Evolutionary conservation across 1,140 invertebrate genomes (phyloP), one percentile per base, ranked within the genome.

Genomic region (Melanaphis sacchari): DNA sequence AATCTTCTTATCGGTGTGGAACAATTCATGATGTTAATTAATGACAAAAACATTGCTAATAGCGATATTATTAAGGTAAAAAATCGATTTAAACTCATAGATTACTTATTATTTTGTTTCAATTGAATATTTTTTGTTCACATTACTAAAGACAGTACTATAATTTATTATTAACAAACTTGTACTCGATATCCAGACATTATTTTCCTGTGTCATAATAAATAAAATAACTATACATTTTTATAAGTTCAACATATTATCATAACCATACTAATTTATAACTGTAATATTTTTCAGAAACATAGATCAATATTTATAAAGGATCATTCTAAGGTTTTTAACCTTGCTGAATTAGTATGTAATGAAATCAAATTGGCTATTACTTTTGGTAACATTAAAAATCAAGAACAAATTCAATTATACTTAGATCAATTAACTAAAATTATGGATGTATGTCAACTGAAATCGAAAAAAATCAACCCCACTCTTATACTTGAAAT

Each of bases 1-100:
- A 81, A 46, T 82, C n/a, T 91, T 36, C 43, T 41, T 26, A n/a
- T 36, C 31, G 41, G 90, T 24, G 59, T 91, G 38, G 90, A 91
- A 38, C 66, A 91, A 82, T 91, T 91, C 41, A 91, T 82, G 66
- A 91, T 91, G 66, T 91, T 91, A 40, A 91, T 91, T 1, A 43
- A 36, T 7, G 41, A 91, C 2, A 26, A 91, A 81, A 38, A 5
- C 3, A 82, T 81, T 82, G 90, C 90, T 36, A 46, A 43, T 26
- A 91, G n/a, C 22, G 43, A 91, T 36, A 81, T 91, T 22, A n/a
- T 91, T 2, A 91, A n/a, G 43, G 90, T 91, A 76, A 66, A 26
- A 76, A n/a, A 41, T 59, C 4, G 1, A 40, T 40, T 8, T 11
- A 84, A 85, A 31, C 11, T 31, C 31, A 43, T 43, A 31, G 24